Conservation (phyloP, 2,888 invertebrate species). For the Mycalesis mineus region DNA sequence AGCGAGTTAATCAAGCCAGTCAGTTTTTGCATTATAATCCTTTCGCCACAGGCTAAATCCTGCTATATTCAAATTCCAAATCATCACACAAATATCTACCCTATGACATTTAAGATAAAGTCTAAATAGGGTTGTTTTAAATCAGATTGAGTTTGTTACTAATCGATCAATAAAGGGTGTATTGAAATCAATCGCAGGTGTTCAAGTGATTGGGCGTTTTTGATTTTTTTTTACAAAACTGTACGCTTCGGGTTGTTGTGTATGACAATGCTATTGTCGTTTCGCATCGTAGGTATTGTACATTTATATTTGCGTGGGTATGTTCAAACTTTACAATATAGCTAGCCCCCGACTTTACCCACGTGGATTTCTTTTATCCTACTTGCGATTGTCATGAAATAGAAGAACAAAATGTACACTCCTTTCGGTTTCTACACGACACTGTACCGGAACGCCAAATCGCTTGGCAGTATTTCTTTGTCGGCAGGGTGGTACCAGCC, state of each 20-base stretch:
- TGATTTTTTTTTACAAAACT: slow-evolving; percentile 52
- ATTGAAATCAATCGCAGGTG: slow-evolving; percentile 72
- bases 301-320: neutral
- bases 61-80: neutral
- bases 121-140: neutral
- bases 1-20: slow-evolving; percentile 21
- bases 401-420: no score
- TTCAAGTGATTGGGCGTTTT: slow-evolving; percentile 59
- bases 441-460: no score
- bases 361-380: no score
- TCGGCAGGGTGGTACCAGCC: no score
- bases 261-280: slow-evolving; percentile 45
- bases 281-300: neutral
- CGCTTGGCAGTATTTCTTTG: no score
- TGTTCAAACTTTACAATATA: no score
- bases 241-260: slow-evolving; percentile 36
- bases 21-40: slow-evolving; percentile 27
- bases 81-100: neutral
- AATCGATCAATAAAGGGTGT: slow-evolving; percentile 67
- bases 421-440: no score
- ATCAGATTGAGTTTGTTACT: slow-evolving; percentile 39
- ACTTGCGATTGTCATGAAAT: no score
- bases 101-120: neutral
- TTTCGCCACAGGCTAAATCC: slow-evolving; percentile 21
- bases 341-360: no score